Conservation (phyloP, 2,113 vertebrate genomes). For the Ahaetulla prasina region DNA sequence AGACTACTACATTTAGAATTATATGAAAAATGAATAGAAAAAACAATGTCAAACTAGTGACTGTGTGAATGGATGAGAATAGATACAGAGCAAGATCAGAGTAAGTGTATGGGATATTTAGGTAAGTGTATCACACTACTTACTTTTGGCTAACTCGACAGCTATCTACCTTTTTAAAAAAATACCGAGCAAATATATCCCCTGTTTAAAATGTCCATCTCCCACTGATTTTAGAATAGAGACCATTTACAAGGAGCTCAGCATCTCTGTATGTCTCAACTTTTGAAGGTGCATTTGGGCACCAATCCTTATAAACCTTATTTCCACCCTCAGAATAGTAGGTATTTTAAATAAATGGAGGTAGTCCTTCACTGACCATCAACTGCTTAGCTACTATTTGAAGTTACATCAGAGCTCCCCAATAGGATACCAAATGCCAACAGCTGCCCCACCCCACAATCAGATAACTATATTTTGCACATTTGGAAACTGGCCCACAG, state of each 20-base stretch:
- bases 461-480: not conserved
- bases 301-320: not conserved
- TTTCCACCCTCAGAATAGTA: not conserved
- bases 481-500: not conserved
- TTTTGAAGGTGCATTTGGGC: not conserved
- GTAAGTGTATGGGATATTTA: not conserved
- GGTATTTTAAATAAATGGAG: not conserved
- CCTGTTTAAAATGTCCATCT: not conserved
- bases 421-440: not conserved
- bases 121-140: not conserved
- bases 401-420: not conserved
- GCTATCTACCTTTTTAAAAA: no score
- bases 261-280: not conserved
- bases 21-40: not conserved
- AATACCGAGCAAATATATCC: not conserved
- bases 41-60: not conserved
- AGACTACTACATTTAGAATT: not conserved
- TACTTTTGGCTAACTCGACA: not conserved
- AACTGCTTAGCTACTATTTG: not conserved
- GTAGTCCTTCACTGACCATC: not conserved
- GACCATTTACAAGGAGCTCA: not conserved
- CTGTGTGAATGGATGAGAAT: not conserved
- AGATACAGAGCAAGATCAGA: not conserved
- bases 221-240: not conserved
- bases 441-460: not conserved